phyloP scores from a whole-genome alignment of 2,113 vertebrate species.

The Ivindomyrus marchei region DNA sequence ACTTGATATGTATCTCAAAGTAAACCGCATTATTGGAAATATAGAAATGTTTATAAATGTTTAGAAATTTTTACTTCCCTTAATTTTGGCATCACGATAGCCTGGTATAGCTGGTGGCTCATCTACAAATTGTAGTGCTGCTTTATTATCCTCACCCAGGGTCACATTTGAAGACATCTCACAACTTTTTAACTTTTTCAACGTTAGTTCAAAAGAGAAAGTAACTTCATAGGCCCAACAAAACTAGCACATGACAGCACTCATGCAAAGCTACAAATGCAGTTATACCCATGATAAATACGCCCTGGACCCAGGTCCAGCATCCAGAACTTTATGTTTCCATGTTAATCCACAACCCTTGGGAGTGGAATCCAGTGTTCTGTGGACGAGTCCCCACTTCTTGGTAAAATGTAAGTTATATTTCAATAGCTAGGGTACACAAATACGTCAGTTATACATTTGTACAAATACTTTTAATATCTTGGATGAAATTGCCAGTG shows the following conservation, averaged over 20 bases:
- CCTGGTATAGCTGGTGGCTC: slow-evolving; percentile 37
- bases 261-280: background rate
- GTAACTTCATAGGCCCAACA: background rate
- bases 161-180: background rate
- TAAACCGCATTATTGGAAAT: slow-evolving; percentile 61
- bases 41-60: slow-evolving; percentile 47
- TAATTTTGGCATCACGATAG: slow-evolving; percentile 59
- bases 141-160: background rate
- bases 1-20: slow-evolving; percentile 60
- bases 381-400: background rate
- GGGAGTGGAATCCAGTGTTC: background rate
- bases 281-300: background rate
- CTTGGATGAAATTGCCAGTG: too few relatives aligned
- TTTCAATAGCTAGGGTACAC: background rate
- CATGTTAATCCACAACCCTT: background rate
- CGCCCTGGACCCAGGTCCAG: background rate
- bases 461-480: background rate
- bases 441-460: background rate
- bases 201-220: background rate
- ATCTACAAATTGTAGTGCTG: background rate
- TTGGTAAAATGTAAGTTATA: background rate
- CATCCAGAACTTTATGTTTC: background rate
- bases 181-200: background rate
- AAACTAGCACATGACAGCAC: background rate
- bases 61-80: slow-evolving; percentile 61